These are phyloP conservation scores for Volucella inanis DNA, from an alignment of 2,888 invertebrate species.

Conservation along the genomic window DNA sequence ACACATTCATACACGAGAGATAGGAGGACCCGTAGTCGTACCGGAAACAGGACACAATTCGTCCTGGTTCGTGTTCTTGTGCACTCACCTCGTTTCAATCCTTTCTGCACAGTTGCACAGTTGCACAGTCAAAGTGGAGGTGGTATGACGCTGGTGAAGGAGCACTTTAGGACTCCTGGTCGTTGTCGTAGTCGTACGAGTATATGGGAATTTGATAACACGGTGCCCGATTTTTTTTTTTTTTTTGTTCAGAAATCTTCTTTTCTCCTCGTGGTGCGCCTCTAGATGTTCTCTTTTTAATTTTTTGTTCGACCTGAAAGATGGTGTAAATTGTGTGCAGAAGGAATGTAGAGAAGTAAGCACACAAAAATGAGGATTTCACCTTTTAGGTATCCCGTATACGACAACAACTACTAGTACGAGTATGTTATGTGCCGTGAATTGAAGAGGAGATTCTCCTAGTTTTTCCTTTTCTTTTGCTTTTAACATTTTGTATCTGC, in stretches of 20 bases:
- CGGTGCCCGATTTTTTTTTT: constrained; percentile 36
- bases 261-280: background rate
- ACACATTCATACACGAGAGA: no score
- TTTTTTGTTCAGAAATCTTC: background rate
- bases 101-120: constrained; percentile 8
- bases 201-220: constrained; percentile 53
- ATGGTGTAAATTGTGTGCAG: constrained; percentile 66
- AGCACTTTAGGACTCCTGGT: background rate
- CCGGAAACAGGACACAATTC: constrained; percentile 56
- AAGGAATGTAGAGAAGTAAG: constrained; percentile 48
- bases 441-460: constrained; percentile 29
- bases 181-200: background rate
- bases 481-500: constrained; percentile 16
- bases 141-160: background rate
- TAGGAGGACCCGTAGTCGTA: no score
- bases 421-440: constrained; percentile 48
- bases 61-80: constrained; percentile 48
- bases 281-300: constrained; percentile 3
- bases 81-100: constrained; percentile 55
- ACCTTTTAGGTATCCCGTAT: constrained; percentile 4
- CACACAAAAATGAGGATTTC: constrained; percentile 58
- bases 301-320: constrained; percentile 22
- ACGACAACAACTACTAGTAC: background rate
- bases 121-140: constrained; percentile 1
- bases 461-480: constrained; percentile 11